phyloP scores from a whole-genome alignment of 2,113 vertebrate genomes.

The Mormyrus iriodes region DNA sequence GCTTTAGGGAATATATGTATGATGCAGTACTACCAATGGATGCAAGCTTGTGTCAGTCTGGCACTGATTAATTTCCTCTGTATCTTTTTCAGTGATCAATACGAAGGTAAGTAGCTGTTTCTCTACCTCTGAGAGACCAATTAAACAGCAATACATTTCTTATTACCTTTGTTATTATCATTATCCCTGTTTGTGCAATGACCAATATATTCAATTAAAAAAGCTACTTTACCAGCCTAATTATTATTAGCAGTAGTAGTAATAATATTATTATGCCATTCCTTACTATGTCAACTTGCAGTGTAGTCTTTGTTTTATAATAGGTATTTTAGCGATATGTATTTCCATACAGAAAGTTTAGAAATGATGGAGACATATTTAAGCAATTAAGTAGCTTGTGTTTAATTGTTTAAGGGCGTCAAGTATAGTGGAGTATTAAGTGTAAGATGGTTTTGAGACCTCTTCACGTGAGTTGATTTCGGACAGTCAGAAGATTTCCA shows the following conservation, averaged over 20 bases:
- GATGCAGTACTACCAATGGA: background rate
- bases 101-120: slow-evolving; percentile 73
- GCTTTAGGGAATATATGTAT: background rate
- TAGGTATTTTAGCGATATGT: background rate
- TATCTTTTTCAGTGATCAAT: slow-evolving; percentile 66
- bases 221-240: background rate
- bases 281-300: background rate
- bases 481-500: background rate
- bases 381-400: background rate
- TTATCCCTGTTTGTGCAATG: background rate
- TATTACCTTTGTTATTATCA: background rate
- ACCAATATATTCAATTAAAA: background rate
- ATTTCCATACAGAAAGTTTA: background rate
- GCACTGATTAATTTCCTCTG: slow-evolving; percentile 4
- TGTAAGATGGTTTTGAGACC: background rate
- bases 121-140: background rate
- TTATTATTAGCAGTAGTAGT: background rate
- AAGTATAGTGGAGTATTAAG: background rate
- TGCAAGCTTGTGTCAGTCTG: background rate
- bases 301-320: background rate
- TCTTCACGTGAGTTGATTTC: background rate
- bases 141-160: background rate
- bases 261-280: background rate
- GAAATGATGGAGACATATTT: background rate
- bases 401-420: background rate